Percentiles rank a stretch among this genome's conserved stretches.
Conservation (phyloP, 2,888 invertebrate species). For the Diachrysia chrysitis region DNA sequence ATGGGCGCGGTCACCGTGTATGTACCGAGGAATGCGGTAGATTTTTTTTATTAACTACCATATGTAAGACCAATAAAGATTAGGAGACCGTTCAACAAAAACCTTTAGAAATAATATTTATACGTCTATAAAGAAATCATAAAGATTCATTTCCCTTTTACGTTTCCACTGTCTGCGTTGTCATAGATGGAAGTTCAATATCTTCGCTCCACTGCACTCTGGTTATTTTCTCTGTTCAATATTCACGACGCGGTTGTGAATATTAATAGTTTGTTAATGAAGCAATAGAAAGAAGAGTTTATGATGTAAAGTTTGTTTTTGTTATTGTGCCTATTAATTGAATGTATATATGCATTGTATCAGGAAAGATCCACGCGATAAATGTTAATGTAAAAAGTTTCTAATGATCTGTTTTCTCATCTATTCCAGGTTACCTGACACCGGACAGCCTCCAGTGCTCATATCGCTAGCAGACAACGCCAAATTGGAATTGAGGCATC, state of each 20-base stretch:
- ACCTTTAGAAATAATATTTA: neutral
- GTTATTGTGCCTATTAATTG: neutral
- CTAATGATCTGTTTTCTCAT: constrained; percentile 31
- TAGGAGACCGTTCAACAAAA: constrained; percentile 20
- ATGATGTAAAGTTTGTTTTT: constrained; percentile 17
- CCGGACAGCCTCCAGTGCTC: constrained; percentile 89
- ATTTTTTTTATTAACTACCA: constrained; percentile 42
- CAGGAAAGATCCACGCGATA: neutral
- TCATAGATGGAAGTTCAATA: neutral
- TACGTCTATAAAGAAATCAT: neutral
- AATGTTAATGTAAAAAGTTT: neutral
- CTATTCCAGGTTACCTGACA: constrained; percentile 90
- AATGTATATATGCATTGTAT: neutral
- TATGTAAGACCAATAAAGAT: constrained; percentile 26
- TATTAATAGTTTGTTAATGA: constrained; percentile 12
- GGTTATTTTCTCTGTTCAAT: constrained; percentile 23
- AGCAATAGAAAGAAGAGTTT: constrained; percentile 12
- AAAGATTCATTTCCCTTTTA: constrained; percentile 1
- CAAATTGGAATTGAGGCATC: constrained; percentile 89
- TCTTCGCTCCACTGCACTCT: neutral
- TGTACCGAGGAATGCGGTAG: constrained; percentile 33
- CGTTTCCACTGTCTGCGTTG: neutral
- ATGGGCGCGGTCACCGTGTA: constrained; percentile 23
- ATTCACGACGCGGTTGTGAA: constrained; percentile 18
- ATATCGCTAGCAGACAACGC: constrained; percentile 90